phyloP scores from a whole-genome alignment of 2,888 invertebrate species.

The Orthonevra nobilis region DNA sequence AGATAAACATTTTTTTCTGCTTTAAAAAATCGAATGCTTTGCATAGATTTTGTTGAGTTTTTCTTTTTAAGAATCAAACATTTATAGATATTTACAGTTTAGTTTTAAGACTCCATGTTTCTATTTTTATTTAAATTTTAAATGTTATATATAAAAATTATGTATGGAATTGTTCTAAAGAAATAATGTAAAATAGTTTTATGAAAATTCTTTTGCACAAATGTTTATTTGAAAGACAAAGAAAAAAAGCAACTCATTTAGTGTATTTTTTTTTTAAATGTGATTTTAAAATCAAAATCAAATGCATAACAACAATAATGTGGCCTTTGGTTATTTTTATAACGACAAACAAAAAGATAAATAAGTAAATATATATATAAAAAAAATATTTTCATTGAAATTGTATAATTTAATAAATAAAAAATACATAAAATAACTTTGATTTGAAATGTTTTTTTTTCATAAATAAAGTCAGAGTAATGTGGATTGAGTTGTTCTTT shows the following conservation, averaged over 20 bases:
- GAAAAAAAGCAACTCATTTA: neutral
- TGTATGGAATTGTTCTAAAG: conserved; percentile 12
- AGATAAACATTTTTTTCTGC: conserved; percentile 15
- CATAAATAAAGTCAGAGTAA: too few relatives aligned
- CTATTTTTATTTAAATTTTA: conserved; percentile 22
- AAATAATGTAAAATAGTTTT: conserved; percentile 1
- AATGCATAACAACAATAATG: conserved; percentile 67
- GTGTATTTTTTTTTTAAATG: conserved; percentile 21
- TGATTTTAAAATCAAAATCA: conserved; percentile 41
- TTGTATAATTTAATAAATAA: conserved; percentile 6
- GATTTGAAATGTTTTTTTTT: conserved; percentile 14
- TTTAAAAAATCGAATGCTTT: conserved; percentile 20
- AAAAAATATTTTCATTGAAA: conserved; percentile 28
- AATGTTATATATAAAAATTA: conserved; percentile 19
- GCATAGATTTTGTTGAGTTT: conserved; percentile 11
- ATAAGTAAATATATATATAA: conserved; percentile 47
- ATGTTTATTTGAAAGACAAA: conserved; percentile 38
- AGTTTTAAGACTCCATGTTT: neutral
- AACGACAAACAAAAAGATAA: conserved; percentile 47
- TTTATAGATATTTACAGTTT: conserved; percentile 18
- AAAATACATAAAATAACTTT: conserved; percentile 1
- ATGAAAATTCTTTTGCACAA: conserved; percentile 47
- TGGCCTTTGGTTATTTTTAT: conserved; percentile 70
- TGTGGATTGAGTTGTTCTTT: too few relatives aligned
- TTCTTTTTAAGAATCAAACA: conserved; percentile 19